Evolutionary conservation across 1,140 invertebrate genomes (phyloP), one percentile per base, ranked within the genome.

Genomic region (Tetragnatha versicolor): DNA sequence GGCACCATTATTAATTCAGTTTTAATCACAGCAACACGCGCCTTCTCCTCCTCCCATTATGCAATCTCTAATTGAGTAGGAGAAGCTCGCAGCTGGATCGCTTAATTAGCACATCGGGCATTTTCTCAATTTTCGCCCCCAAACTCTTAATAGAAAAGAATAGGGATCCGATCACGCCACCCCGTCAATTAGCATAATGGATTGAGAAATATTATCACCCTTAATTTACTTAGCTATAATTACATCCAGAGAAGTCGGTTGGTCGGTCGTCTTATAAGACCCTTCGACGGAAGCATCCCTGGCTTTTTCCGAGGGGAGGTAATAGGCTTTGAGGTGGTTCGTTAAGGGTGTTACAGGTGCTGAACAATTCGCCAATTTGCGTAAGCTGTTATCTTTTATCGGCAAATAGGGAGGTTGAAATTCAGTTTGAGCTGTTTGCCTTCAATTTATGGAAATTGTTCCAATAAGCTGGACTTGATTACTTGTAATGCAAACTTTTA

Each of bases 201-300:
- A 35, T 45, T 25, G 22, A 65, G 61, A 65, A 65, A 65, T 65
- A 65, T 65, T 65, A 65, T 65, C 61, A 42, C 61, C 37, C 35
- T 42, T 65, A 65, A 65, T 65, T 65, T 65, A 65, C 61, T 65
- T 65, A 65, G 61, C 12, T 65, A 65, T 65, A 65, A 65, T 65
- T 65, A 45, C 37, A 65, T 65, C 17, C 35, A 12, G 20, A 65
- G 10, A 22, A 37, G 61, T 47, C 12, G 12, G 12, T n/a, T n/a
- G n/a, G n/a, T n/a, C n/a, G n/a, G n/a, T n/a, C n/a, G n/a, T n/a
- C n/a, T n/a, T n/a, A n/a, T n/a, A n/a, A n/a, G n/a, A n/a, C n/a
- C n/a, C n/a, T n/a, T n/a, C n/a, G n/a, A n/a, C n/a, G n/a, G n/a
- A n/a, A n/a, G n/a, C n/a, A n/a, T n/a, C n/a, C n/a, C n/a, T n/a